Evolutionary conservation across 2,113 vertebrate genomes (phyloP), one percentile per base, ranked within the genome.

Genomic region (Enhydra lutris): DNA sequence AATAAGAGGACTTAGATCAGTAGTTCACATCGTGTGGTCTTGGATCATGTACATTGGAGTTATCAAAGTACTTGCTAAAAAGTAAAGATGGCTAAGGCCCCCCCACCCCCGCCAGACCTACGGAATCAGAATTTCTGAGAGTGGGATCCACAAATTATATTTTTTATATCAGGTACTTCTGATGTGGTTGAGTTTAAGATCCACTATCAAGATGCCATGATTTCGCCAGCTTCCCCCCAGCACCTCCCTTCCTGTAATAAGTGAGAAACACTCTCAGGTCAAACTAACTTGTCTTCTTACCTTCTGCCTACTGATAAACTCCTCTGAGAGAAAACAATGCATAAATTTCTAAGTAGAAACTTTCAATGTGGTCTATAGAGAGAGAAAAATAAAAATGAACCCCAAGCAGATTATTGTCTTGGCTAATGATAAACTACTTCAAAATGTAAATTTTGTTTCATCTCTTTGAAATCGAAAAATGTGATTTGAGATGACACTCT

Each of bases 381-480:
- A 67, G 45, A 88, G 6, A 65, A 21, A 20, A 42, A 42, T 15
- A 45, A 55, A 45, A 69, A 95, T 65, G 57, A 89, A 81, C 89
- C 4, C 21, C 76, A 94, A 92, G 63, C 45, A 93, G 31, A 67
- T 76, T 90, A 91, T 63, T 97, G 50, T 92, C 92, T 98, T 96
- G 73, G 26, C 34, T 97, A 94, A 92, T 85, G 96, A 97, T 57
- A 95, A 94, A 98, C 88, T 84, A 91, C 67, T 90, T 95, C 87
- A 81, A 18, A 24, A 6, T 73, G 81, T 79, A 92, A 89, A 98
- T 97, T 96, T 94, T 98, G 97, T 96, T 98, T 98, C 97, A 89
- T 96, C 96, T 89, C 95, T 93, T 95, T 96, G 92, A 95, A 96
- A 98, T 0, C 34, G 57, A 98, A 97, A 98, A 97, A 82, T 92